Evolutionary conservation across 2,797 vertebrate genomes (phyloP).

Genomic region (Gallinago nigripennis): DNA sequence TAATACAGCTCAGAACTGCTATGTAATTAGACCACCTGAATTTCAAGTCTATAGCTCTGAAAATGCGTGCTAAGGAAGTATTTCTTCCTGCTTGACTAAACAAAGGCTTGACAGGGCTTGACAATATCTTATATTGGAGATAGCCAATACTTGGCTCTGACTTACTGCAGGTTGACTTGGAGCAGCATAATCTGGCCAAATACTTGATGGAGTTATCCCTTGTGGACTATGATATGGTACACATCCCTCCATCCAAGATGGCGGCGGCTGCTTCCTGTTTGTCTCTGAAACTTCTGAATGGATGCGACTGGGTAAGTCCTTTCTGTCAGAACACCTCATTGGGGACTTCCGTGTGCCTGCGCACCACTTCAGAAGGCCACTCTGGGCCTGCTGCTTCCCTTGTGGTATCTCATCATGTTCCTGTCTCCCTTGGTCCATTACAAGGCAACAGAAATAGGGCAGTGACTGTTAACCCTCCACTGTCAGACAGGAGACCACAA

Average conservation of each 20-base stretch:
- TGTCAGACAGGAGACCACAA: not conserved
- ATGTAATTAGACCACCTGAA: not conserved
- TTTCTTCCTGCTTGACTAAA: not conserved
- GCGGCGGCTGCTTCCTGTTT: conserved; percentile 85
- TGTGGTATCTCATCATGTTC: not conserved
- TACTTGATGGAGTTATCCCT: conserved; percentile 88
- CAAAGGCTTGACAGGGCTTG: not conserved
- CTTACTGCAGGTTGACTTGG: conserved; percentile 61
- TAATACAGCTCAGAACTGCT: not conserved
- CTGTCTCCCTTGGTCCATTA: not conserved
- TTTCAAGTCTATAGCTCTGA: not conserved
- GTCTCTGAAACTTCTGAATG: conserved; percentile 80
- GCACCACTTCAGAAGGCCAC: not conserved
- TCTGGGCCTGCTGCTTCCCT: not conserved
- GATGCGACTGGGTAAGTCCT: conserved; percentile 82
- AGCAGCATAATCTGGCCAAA: conserved; percentile 84
- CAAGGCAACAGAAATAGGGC: not conserved
- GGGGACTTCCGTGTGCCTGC: rapidly evolving
- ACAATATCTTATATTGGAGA: not conserved
- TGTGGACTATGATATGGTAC: conserved; percentile 87
- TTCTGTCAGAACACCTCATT: not conserved
- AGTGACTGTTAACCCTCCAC: not conserved
- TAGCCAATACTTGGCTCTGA: not conserved
- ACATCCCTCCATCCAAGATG: conserved; percentile 82
- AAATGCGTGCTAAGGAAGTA: not conserved